Percentiles rank a stretch among this genome's conserved stretches.
phyloP scores from a whole-genome alignment of 2,888 invertebrate species.

The Mimas tiliae region DNA sequence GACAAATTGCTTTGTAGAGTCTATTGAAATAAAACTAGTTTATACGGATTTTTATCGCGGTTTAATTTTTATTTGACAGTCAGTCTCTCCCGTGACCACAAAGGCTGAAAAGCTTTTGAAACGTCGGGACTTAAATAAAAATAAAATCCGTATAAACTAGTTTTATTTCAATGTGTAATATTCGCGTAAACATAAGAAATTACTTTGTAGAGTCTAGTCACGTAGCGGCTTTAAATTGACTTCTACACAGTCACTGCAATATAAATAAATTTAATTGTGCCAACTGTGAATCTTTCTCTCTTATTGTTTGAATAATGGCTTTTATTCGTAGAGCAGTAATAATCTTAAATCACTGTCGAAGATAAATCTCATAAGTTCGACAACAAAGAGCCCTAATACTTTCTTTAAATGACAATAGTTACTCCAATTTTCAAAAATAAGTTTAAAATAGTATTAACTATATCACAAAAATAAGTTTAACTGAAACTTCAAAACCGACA shows the following conservation, averaged over 20 bases:
- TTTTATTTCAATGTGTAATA: too few species aligned
- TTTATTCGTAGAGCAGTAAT: not conserved
- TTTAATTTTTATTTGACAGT: too few species aligned
- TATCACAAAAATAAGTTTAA: too few species aligned
- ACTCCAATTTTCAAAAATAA: not conserved
- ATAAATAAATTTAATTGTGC: slow-evolving; percentile 23
- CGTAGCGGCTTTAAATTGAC: not conserved
- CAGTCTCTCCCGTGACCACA: too few species aligned
- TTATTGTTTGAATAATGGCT: not conserved
- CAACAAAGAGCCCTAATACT: not conserved
- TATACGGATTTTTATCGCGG: too few species aligned
- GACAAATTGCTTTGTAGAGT: not conserved
- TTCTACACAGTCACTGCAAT: not conserved
- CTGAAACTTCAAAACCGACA: too few species aligned
- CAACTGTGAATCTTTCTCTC: slow-evolving; percentile 6
- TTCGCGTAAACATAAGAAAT: too few species aligned
- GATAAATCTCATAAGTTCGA: not conserved
- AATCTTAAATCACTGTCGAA: not conserved
- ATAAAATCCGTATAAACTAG: too few species aligned
- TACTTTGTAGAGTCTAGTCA: not conserved
- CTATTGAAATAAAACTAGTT: too few species aligned
- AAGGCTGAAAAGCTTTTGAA: too few species aligned
- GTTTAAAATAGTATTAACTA: not conserved
- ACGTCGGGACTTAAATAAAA: too few species aligned
- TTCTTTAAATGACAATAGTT: not conserved